Conservation (phyloP, 2,888 invertebrate genomes). For the Phortica magna region DNA sequence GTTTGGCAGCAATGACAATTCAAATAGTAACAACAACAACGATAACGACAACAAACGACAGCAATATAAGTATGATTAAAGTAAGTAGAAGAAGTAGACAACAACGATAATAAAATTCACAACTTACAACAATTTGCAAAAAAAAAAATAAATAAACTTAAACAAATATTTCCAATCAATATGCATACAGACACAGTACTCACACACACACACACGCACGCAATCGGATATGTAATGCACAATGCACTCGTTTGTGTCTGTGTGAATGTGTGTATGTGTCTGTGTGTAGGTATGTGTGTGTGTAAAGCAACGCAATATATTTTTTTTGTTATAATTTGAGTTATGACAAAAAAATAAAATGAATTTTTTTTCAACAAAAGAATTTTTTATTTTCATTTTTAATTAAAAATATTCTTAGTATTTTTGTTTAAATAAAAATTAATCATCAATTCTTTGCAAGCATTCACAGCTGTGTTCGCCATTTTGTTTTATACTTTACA, state of each 20-base stretch:
- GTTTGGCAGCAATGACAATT: constrained; percentile 5
- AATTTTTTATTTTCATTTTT: too few relatives aligned
- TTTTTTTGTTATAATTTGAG: too few relatives aligned
- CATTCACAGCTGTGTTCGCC: too few relatives aligned
- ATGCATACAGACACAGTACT: constrained; percentile 3
- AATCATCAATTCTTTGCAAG: too few relatives aligned
- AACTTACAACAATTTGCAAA: neutral
- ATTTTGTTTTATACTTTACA: too few relatives aligned
- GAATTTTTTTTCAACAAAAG: too few relatives aligned
- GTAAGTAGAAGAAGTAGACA: neutral
- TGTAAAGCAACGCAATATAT: neutral
- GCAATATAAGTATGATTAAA: neutral
- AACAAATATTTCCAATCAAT: constrained; percentile 14
- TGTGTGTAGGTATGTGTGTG: constrained; percentile 1
- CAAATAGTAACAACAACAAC: constrained; percentile 8
- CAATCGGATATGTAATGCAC: constrained; percentile 37
- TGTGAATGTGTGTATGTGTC: neutral
- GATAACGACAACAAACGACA: neutral
- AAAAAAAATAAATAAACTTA: neutral
- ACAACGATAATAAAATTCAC: neutral
- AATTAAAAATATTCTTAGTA: too few relatives aligned
- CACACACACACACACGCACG: neutral
- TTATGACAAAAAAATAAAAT: too few relatives aligned
- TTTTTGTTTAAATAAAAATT: too few relatives aligned
- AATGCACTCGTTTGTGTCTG: neutral